Base-by-base conservation (phyloP, 1,140 invertebrate species). In the Neodiprion lecontei region DNA sequence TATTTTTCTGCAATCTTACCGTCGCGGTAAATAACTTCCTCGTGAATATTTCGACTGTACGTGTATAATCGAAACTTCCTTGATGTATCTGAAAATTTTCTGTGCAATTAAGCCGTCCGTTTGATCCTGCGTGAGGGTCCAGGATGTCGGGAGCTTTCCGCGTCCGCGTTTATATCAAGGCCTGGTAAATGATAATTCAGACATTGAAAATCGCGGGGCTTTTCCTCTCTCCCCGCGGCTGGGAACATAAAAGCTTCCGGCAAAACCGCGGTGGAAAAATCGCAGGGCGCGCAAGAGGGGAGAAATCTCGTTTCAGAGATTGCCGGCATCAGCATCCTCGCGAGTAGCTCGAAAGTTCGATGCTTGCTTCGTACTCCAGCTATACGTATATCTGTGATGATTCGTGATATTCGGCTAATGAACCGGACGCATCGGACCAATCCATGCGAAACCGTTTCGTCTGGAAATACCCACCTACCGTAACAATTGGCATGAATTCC, bases 301-400 rank as follows among this genome's bases (percentile, higher is more conserved):
- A 61, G 53, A 61, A 61, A 61, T 61, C 53, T 61, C 53, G 53
- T 61, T 61, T 14, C 11, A 61, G 53, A 61, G 53, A 61, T 61
- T 61, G 53, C 53, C 5, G 53, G 28, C 28, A 40, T 61, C 11
- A 61, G 53, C 53, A 17, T 8, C n/a, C 11, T 61, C 9, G 53
- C 28, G n/a, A 61, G n/a, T 61, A 61, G 4, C n/a, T 61, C n/a
- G n/a, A 61, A 61, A 61, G 53, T 61, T 61, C 53, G n/a, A 61
- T 9, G 28, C 5, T 8, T 61, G 28, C 28, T 40, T 5, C 28
- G 28, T 5, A 40, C 28, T 0, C 28, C 5, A 40, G 28, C 28
- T 40, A 5, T 40, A 40, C 5, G 28, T 40, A 40, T 40, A 40
- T 40, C 1, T 5, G 5, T 40, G 5, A 40, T 40, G 5, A 40